A percentile compares a stretch with the other conserved stretches of the same genome.
These are phyloP conservation scores for Phrynocephalus forsythii DNA, from an alignment of 2,797 vertebrate species.

Conservation along the genomic window DNA sequence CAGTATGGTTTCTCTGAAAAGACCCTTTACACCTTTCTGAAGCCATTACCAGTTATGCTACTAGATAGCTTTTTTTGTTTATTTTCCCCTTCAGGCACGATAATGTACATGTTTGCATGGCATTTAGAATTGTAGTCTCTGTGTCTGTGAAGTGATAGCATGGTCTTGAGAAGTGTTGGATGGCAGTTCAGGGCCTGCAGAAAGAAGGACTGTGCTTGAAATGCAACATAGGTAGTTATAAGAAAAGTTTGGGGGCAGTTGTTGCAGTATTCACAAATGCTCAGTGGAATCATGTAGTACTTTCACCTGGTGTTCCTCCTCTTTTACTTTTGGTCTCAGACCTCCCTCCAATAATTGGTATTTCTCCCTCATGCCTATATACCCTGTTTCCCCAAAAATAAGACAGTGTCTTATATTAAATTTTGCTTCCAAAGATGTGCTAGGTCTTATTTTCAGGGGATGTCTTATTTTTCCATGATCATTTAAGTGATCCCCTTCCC, in stretches of 20 bases:
- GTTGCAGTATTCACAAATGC: background rate
- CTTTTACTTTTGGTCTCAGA: background rate
- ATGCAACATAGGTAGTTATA: background rate
- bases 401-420: no score
- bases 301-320: background rate
- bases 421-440: no score
- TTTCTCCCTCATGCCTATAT: rapidly evolving
- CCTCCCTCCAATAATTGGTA: background rate
- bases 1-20: background rate
- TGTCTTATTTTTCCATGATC: no score
- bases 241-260: background rate
- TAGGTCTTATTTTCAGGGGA: no score
- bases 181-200: no score
- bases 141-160: background rate
- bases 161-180: background rate
- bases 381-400: no score
- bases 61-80: background rate
- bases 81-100: background rate
- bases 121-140: background rate
- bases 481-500: no score
- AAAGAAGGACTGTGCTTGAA: background rate
- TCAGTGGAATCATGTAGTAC: background rate
- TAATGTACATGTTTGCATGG: background rate
- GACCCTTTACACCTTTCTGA: background rate
- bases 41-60: background rate